Percentiles rank a stretch among this genome's conserved stretches.
Conservation (phyloP, 1,140 invertebrate species). For the Ips typographus region DNA sequence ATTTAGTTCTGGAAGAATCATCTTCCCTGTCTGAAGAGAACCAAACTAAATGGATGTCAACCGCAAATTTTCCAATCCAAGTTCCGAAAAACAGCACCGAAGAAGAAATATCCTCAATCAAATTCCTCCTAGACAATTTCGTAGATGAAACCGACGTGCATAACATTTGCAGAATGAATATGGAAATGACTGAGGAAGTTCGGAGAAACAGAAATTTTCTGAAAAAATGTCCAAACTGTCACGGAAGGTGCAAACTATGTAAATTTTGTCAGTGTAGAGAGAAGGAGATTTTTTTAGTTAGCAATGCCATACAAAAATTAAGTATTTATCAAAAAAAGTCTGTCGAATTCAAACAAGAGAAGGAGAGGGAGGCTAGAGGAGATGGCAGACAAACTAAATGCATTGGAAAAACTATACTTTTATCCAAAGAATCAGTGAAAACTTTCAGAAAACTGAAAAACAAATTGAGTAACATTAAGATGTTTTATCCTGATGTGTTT, state of each 20-base stretch:
- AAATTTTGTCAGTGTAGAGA: conserved; percentile 24
- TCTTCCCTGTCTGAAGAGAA: too few relatives aligned
- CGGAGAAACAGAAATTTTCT: conserved; percentile 20
- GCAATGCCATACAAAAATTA: conserved; percentile 26
- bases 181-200: conserved; percentile 18
- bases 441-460: conserved; percentile 19
- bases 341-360: neutral
- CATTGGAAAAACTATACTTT: conserved; percentile 6
- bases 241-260: conserved; percentile 19
- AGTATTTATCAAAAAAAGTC: conserved; percentile 10
- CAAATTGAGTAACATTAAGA: conserved; percentile 25
- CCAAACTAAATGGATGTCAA: too few relatives aligned
- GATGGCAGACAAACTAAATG: conserved; percentile 2
- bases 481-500: conserved; percentile 28
- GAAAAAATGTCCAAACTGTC: conserved; percentile 14
- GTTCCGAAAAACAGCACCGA: conserved; percentile 6
- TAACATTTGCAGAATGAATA: conserved; percentile 15
- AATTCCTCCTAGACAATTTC: conserved; percentile 26
- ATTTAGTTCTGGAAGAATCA: too few relatives aligned
- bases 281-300: conserved; percentile 22
- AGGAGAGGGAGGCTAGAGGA: neutral
- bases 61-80: too few relatives aligned
- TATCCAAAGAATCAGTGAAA: conserved; percentile 18
- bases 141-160: conserved; percentile 14
- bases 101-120: conserved; percentile 26